phyloP scores from a whole-genome alignment of 2,113 vertebrate species.

The Amblyopsis rosae region DNA sequence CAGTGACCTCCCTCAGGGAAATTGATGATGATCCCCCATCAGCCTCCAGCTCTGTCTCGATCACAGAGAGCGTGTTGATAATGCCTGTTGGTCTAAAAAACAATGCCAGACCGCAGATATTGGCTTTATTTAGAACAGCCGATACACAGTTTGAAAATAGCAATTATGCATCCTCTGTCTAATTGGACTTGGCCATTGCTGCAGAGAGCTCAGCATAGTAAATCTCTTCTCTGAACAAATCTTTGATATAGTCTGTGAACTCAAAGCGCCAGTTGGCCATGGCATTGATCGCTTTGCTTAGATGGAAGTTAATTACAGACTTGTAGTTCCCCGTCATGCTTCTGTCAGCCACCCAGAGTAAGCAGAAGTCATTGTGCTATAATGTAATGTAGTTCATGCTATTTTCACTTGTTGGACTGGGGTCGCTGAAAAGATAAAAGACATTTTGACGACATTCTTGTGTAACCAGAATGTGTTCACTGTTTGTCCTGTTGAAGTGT shows the following conservation, averaged over 20 bases:
- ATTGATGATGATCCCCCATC: too few relatives aligned
- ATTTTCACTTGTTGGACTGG: too few relatives aligned
- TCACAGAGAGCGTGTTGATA: too few relatives aligned
- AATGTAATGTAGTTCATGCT: neutral
- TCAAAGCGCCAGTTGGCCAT: neutral
- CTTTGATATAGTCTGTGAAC: neutral
- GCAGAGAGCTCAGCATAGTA: constrained; percentile 30
- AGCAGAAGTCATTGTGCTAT: neutral
- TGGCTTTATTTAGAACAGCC: constrained; percentile 40
- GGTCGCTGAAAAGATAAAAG: too few relatives aligned
- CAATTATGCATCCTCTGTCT: constrained; percentile 46
- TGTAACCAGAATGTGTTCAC: neutral
- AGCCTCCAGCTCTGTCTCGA: too few relatives aligned
- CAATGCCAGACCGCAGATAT: constrained; percentile 28
- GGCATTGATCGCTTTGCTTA: neutral
- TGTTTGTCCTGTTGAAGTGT: neutral
- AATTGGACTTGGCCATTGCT: constrained; percentile 28
- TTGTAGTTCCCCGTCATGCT: neutral
- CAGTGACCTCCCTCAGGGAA: too few relatives aligned
- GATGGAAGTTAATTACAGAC: neutral
- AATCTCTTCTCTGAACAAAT: constrained; percentile 8
- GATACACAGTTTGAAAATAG: constrained; percentile 37
- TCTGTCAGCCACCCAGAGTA: neutral
- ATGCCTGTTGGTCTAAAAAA: constrained; percentile 23
- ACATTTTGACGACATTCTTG: too few relatives aligned